A percentile compares a stretch with the other conserved stretches of the same genome.
Conservation (phyloP, 2,113 vertebrate species). For the Castor canadensis region DNA sequence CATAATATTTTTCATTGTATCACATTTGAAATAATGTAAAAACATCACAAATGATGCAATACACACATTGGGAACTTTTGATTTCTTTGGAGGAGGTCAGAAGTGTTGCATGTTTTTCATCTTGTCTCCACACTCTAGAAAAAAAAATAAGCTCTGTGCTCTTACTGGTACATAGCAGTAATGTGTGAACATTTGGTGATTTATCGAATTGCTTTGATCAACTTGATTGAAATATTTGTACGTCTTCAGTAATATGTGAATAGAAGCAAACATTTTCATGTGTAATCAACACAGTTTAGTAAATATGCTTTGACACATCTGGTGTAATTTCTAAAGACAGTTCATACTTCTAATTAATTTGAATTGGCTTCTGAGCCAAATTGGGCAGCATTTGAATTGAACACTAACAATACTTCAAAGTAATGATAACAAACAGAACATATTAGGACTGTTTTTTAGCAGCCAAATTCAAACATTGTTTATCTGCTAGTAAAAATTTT, state of each 20-base stretch:
- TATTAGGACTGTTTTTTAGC: neutral
- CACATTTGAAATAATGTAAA: neutral
- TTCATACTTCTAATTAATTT: slow-evolving; percentile 28
- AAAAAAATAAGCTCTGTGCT: neutral
- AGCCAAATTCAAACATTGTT: neutral
- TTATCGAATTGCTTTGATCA: neutral
- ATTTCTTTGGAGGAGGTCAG: neutral
- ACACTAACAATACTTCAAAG: neutral
- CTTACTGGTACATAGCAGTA: neutral
- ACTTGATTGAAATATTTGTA: neutral
- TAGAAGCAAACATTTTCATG: neutral
- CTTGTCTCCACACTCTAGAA: neutral
- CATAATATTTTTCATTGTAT: neutral
- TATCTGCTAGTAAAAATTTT: neutral
- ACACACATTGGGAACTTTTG: neutral
- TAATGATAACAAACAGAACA: neutral
- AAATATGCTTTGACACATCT: neutral
- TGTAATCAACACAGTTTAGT: neutral
- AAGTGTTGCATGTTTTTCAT: neutral
- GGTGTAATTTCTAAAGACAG: neutral
- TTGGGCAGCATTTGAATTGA: neutral
- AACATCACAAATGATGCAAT: neutral
- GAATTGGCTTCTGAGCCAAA: neutral
- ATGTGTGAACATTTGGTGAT: neutral
- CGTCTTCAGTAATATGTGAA: neutral